A percentile compares a stretch with the other conserved stretches of the same genome.
Evolutionary conservation across 2,797 vertebrate species (phyloP).

Genomic region (Sardinella longiceps): DNA sequence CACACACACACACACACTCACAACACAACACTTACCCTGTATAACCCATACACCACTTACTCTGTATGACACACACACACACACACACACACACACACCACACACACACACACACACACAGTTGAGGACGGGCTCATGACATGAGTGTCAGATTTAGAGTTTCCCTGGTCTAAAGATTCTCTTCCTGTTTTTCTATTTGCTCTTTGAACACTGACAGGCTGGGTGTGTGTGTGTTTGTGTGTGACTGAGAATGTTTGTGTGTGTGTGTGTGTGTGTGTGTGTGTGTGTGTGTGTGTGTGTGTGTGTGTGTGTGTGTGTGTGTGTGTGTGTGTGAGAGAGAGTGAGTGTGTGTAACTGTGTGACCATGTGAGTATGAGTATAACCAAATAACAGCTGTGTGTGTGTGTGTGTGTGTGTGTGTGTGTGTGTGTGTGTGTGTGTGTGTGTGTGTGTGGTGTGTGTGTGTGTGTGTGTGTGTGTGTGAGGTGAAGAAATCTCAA

Average conservation of each 20-base stretch:
- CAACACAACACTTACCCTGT: neutral
- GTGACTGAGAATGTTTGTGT: constrained; percentile 42
- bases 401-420: neutral
- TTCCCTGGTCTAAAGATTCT: too few relatives aligned
- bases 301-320: constrained; percentile 34
- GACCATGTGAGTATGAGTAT: too few relatives aligned
- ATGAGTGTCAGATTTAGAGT: too few relatives aligned
- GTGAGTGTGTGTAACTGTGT: constrained; percentile 38
- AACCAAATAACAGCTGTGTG: too few relatives aligned
- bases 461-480: too few relatives aligned
- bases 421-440: constrained; percentile 43
- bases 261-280: constrained; percentile 45
- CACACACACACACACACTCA: too few relatives aligned
- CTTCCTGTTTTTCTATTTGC: neutral
- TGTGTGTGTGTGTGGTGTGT: neutral
- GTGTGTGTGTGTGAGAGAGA: constrained; percentile 39
- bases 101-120: neutral
- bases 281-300: too few relatives aligned
- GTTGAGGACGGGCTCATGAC: too few relatives aligned
- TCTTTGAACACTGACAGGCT: too few relatives aligned
- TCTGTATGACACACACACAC: too few relatives aligned
- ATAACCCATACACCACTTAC: neutral
- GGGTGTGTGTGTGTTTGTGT: constrained; percentile 1
- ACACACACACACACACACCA: too few relatives aligned
- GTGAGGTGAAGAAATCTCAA: too few relatives aligned